Percentiles rank a stretch among this genome's conserved stretches.
These are phyloP conservation scores for Melopsittacus undulatus DNA, from an alignment of 2,797 vertebrate genomes.

Conservation along the genomic window DNA sequence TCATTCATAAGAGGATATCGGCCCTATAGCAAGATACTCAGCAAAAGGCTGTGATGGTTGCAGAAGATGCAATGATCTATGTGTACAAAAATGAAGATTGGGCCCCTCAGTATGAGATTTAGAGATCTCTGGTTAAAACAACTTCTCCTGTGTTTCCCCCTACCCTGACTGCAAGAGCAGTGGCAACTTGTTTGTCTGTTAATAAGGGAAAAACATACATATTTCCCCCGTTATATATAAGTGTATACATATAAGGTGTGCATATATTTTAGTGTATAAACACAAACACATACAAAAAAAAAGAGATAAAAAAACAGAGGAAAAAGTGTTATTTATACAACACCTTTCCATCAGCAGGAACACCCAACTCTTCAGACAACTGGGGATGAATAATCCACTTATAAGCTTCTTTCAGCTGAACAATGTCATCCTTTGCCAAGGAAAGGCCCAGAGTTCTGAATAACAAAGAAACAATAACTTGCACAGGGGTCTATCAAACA, in stretches of 20 bases:
- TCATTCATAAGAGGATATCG: neutral
- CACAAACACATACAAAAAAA: neutral
- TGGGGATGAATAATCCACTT: conserved; percentile 89
- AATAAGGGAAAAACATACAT: neutral
- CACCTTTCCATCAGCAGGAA: conserved; percentile 88
- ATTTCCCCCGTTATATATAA: neutral
- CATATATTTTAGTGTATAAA: neutral
- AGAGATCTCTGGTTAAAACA: neutral
- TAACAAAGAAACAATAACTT: conserved; percentile 50
- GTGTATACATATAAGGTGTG: neutral
- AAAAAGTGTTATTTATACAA: neutral
- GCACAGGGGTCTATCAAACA: neutral
- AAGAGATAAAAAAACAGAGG: neutral
- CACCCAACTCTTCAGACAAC: conserved; percentile 84
- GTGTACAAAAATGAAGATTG: neutral
- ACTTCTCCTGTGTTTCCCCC: neutral
- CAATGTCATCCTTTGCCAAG: conserved; percentile 84
- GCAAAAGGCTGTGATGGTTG: neutral
- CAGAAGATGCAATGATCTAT: neutral
- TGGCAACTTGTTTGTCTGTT: neutral
- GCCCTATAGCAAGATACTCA: neutral
- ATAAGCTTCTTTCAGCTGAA: conserved; percentile 94
- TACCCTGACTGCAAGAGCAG: neutral
- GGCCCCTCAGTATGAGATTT: neutral
- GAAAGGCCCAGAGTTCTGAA: conserved; percentile 78